These are phyloP conservation scores for Sarcoramphus papa DNA, from an alignment of 2,797 vertebrate species.

Conservation along the genomic window DNA sequence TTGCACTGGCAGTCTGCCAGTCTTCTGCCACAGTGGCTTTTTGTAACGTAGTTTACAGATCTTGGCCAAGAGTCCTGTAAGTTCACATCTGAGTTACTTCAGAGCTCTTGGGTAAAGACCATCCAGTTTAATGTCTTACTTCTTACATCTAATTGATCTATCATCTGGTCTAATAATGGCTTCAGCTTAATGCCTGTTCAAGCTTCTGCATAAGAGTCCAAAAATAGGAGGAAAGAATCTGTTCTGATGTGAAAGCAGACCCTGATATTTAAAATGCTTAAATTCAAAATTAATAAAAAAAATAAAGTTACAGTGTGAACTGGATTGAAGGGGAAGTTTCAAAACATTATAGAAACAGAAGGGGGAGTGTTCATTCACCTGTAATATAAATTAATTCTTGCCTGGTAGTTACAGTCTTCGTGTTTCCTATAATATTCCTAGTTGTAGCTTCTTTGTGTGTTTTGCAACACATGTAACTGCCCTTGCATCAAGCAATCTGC, in stretches of 20 bases:
- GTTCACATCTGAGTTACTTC: neutral
- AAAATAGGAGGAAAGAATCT: neutral
- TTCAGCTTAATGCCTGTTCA: neutral
- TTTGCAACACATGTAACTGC: neutral
- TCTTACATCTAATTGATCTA: neutral
- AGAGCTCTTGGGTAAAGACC: neutral
- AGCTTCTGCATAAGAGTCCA: neutral
- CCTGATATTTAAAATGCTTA: neutral
- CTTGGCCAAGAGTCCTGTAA: neutral
- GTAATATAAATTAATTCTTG: neutral
- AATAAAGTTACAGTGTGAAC: neutral
- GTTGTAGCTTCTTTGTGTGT: neutral
- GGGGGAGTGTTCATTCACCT: neutral
- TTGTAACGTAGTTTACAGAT: neutral
- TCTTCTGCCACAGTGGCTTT: neutral
- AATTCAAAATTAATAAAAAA: neutral
- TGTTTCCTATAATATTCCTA: neutral
- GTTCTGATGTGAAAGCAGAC: neutral
- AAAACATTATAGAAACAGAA: neutral
- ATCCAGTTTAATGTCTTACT: neutral
- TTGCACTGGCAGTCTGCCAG: neutral
- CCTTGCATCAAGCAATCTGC: neutral
- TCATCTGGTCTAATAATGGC: neutral
- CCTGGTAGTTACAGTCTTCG: neutral
- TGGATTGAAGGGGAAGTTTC: neutral